phyloP scores from a whole-genome alignment of 2,888 invertebrate species.

The Nebria brevicollis region DNA sequence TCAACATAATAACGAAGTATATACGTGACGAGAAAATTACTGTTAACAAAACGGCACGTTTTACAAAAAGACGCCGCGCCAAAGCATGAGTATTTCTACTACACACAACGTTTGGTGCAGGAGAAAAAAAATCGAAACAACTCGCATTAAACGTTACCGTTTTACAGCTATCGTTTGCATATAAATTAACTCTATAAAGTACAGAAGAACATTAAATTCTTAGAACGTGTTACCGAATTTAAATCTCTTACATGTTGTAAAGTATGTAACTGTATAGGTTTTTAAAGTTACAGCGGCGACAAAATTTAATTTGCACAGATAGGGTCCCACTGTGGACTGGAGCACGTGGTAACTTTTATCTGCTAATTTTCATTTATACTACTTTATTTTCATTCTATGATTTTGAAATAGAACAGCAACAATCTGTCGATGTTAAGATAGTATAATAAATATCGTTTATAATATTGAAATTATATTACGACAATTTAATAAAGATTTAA shows the following conservation, averaged over 20 bases:
- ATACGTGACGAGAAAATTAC: slow-evolving; percentile 39
- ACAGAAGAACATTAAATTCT: slow-evolving; percentile 32
- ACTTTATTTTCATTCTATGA: too few relatives aligned
- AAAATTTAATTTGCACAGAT: slow-evolving; percentile 10
- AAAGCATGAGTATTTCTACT: too few relatives aligned
- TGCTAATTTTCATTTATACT: too few relatives aligned
- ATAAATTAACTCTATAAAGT: slow-evolving; percentile 41
- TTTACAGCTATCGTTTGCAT: slow-evolving; percentile 43
- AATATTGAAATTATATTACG: too few relatives aligned
- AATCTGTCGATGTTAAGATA: too few relatives aligned
- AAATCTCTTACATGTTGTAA: slow-evolving; percentile 30
- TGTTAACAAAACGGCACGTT: slow-evolving; percentile 23
- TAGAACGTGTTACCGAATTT: slow-evolving; percentile 28
- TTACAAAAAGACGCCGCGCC: slow-evolving; percentile 12
- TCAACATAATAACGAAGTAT: slow-evolving; percentile 33
- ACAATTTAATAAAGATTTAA: too few relatives aligned
- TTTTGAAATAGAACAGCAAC: too few relatives aligned
- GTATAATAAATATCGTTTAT: too few relatives aligned
- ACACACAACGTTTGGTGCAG: not conserved
- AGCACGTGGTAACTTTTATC: too few relatives aligned
- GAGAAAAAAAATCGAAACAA: not conserved
- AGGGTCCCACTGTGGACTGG: too few relatives aligned
- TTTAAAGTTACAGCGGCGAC: slow-evolving; percentile 5
- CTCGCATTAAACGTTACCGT: slow-evolving; percentile 32
- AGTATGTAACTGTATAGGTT: slow-evolving; percentile 20